phyloP scores from a whole-genome alignment of 2,113 vertebrate genomes.

The Theropithecus gelada region DNA sequence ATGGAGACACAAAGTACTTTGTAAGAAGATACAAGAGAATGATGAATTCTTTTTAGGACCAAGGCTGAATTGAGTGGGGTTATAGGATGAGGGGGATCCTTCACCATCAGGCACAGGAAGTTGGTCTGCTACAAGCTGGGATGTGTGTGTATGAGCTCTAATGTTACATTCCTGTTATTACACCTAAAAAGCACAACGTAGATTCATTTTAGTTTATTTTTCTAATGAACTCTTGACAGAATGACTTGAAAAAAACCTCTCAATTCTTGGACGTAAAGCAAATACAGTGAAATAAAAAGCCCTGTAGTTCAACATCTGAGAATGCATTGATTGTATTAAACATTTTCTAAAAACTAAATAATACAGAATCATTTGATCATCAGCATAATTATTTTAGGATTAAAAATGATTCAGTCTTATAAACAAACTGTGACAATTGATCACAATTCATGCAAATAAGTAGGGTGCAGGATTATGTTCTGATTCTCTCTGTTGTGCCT shows the following conservation, averaged over 20 bases:
- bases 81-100: background rate
- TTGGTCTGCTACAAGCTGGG: background rate
- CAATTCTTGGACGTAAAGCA: constrained; percentile 52
- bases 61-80: background rate
- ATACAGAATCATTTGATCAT: constrained; percentile 71
- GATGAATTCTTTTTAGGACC: background rate
- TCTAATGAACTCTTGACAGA: constrained; percentile 12
- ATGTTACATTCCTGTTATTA: background rate
- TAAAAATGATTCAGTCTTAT: constrained; percentile 80
- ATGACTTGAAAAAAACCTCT: constrained; percentile 2
- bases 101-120: background rate
- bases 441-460: constrained; percentile 75
- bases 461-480: background rate
- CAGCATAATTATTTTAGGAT: constrained; percentile 83
- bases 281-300: constrained; percentile 34
- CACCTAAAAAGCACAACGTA: background rate
- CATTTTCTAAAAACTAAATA: constrained; percentile 53
- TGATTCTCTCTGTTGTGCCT: constrained; percentile 36
- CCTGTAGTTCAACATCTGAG: constrained; percentile 48
- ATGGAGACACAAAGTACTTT: background rate
- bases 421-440: constrained; percentile 81
- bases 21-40: background rate
- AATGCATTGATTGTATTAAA: constrained; percentile 66
- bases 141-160: background rate
- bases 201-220: background rate